Percentiles rank a stretch among this genome's conserved stretches.
phyloP scores from a whole-genome alignment of 2,888 invertebrate species.

The Ormyrus pomaceus region DNA sequence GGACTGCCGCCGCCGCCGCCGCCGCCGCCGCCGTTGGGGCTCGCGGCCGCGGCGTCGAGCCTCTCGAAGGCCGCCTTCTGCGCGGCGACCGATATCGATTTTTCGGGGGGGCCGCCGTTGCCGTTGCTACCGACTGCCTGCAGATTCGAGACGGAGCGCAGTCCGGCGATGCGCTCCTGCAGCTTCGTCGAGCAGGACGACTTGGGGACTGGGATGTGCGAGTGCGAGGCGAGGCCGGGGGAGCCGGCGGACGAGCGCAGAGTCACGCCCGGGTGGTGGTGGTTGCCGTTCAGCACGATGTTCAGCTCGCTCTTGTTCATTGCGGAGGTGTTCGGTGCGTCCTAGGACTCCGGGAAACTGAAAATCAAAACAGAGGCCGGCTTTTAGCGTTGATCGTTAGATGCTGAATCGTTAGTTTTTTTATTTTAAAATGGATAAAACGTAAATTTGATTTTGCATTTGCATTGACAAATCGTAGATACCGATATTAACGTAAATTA shows the following conservation, averaged over 20 bases:
- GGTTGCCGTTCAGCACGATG: conserved; percentile 62
- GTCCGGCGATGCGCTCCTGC: conserved; percentile 59
- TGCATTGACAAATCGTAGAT: too few species aligned
- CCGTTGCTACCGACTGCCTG: conserved; percentile 40
- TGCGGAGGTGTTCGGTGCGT: not conserved
- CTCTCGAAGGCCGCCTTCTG: conserved; percentile 72
- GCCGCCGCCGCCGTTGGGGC: not conserved
- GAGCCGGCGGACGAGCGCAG: not conserved
- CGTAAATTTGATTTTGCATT: too few species aligned
- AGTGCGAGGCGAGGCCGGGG: conserved; percentile 49
- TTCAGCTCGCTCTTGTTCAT: conserved; percentile 70
- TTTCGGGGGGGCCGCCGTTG: conserved; percentile 35
- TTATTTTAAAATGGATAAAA: too few species aligned
- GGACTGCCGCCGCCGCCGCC: too few species aligned
- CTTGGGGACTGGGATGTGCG: conserved; percentile 72
- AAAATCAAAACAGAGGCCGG: too few species aligned
- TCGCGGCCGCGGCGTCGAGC: conserved; percentile 63
- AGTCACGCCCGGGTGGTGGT: conserved; percentile 15
- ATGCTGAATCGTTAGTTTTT: too few species aligned
- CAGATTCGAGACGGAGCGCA: conserved; percentile 21
- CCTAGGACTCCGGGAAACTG: too few species aligned
- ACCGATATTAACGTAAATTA: too few species aligned
- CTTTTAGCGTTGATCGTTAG: too few species aligned
- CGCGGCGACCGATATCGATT: conserved; percentile 70
- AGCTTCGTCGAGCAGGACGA: conserved; percentile 59